Base-by-base conservation (phyloP, 2,888 invertebrate genomes). In the Danaus chrysippus region DNA sequence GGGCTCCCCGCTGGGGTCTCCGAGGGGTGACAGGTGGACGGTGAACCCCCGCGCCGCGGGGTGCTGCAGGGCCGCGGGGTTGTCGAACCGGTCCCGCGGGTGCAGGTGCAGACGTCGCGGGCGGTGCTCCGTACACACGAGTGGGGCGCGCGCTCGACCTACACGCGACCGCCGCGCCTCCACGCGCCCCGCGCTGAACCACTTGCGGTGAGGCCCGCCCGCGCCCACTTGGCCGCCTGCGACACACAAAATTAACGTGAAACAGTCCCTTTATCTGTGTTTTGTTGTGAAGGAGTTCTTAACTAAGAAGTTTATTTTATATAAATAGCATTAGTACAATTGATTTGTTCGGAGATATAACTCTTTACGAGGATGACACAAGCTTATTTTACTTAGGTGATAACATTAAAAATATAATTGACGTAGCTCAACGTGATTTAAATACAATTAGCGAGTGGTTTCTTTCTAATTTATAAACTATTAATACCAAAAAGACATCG, bases 51-150 rank as follows among this genome's bases (percentile, higher is more conserved):
- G 64, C 10, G 67, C 67, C 49, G 70, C 71, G 62, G 69, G 69
- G 52, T 71, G 71, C 10, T 72, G 23, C 42, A 79, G 78, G 67
- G 84, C 80, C 70, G 87, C 86, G 56, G 87, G 82, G 80, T 98
- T 98, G 78, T 96, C 96, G 85, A 95, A 97, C 81, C 95, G 95
- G 89, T 98, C 98, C 64, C 97, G 92, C n/a, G 98, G 97, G 79
- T 97, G 97, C 76, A 98, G 94, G 80, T 94, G 94, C 81, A 98
- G 92, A 59, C 93, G 89, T 76, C 96, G 95, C 42, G 95, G 49
- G 94, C 92, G 63, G 94, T 95, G 23, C 53, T 95, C 95, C 57
- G 70, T 70, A 83, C 96, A 96, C 58, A 97, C 94, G 56, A 96
- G 95, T 10, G 96, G 96, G 55, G 70, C 69, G 60, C 64, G 68